Evolutionary conservation across 2,797 vertebrate species (phyloP), one percentile per base, ranked within the genome.

Genomic region (Gephyroberyx darwinii): DNA sequence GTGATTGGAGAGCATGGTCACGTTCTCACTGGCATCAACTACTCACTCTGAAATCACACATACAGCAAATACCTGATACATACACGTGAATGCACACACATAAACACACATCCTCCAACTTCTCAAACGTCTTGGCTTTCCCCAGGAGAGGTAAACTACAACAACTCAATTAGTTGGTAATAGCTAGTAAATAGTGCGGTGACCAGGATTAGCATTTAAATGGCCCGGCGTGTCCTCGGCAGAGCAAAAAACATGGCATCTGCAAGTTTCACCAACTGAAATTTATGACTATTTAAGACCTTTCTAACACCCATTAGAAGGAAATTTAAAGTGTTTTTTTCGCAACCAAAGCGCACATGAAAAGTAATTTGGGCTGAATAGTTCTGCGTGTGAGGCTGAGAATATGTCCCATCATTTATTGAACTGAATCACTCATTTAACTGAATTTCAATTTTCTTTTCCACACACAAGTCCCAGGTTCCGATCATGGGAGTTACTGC

Each of bases 131-230:
- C 43, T 68, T 10, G 13, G 35, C 19, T 47, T 58, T n/a, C 19
- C 48, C 67, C 33, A 22, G 16, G 31, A 57, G 55, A 59, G 47
- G 31, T 8, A 19, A 55, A 67, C 69, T 48, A 58, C 75, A 82
- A 83, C 81, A 81, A 79, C 77, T 81, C 80, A 79, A 84, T 88
- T 81, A 83, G 69, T 47, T 80, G 50, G 75, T 84, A 84, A 84
- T 86, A 82, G 76, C 72, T 54, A 67, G 74, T 83, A 84, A 83
- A 84, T 77, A 79, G 75, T 65, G 47, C 14, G 47, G 57, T 52
- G 67, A 54, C 65, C 74, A 65, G 68, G 77, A 85, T 89, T 87
- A 83, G 81, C 87, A 89, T 89, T 84, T 85, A 87, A 84, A 89
- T 84, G 75, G 78, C 83, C 76, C 52, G 22, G 56, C 20, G 82